Conservation (phyloP, 2,797 vertebrate species). For the Mormyrops attenuatus region DNA sequence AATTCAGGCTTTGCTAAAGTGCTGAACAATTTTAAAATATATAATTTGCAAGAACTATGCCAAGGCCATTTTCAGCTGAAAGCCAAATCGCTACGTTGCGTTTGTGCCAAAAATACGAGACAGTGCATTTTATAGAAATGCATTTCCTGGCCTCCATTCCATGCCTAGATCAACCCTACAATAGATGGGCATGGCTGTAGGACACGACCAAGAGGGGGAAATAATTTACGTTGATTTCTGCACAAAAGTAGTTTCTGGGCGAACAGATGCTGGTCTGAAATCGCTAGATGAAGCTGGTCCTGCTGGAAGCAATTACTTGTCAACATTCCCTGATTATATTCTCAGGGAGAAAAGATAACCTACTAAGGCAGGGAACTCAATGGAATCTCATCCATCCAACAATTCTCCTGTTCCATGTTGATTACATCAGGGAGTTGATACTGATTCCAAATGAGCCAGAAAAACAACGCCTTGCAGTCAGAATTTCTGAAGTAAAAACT, state of each 20-base stretch:
- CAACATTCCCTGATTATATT: slow-evolving; percentile 39
- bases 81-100: slow-evolving; percentile 16
- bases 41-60: slow-evolving; percentile 13
- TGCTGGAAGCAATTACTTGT: slow-evolving; percentile 40
- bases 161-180: slow-evolving; percentile 17
- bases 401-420: neutral
- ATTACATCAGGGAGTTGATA: slow-evolving; percentile 17
- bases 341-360: slow-evolving; percentile 28
- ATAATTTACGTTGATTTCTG: slow-evolving; percentile 33
- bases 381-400: slow-evolving; percentile 24
- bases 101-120: slow-evolving; percentile 33
- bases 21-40: slow-evolving; percentile 22
- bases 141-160: slow-evolving; percentile 32
- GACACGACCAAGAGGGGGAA: slow-evolving; percentile 22
- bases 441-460: slow-evolving; percentile 16
- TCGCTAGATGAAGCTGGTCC: slow-evolving; percentile 37
- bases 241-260: slow-evolving; percentile 24
- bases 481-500: slow-evolving; percentile 1
- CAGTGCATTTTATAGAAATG: slow-evolving; percentile 31
- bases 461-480: neutral
- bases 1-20: neutral
- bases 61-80: slow-evolving; percentile 16
- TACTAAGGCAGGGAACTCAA: slow-evolving; percentile 26
- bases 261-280: slow-evolving; percentile 42
- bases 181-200: slow-evolving; percentile 33